Base-by-base conservation (phyloP, 1,140 invertebrate genomes). In the Maconellicoccus hirsutus region DNA sequence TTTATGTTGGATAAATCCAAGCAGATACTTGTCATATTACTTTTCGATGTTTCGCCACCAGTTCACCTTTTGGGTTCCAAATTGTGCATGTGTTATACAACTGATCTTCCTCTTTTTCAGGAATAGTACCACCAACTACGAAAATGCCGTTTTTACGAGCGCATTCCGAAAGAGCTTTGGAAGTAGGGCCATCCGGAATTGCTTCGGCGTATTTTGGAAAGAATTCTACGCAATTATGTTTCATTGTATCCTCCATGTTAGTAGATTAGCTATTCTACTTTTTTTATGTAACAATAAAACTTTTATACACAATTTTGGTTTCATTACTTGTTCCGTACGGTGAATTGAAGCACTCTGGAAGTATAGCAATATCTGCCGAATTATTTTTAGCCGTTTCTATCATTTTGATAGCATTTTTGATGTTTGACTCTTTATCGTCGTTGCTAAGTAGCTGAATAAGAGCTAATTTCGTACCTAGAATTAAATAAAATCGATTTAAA, bases 341-440 rank as follows among this genome's bases (percentile, higher is more conserved):
- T 27, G 89, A 93, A 80, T 96, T 97, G 76, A 96, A 98, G 77
- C 93, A 96, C 83, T 98, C 94, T 0, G 94, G 93, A 14, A 97
- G 78, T 0, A 86, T 86, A 16, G 96, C 83, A 25, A 98, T 76
- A 52, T 90, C 83, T 0, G 92, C 91, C 19, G 89, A 86, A 70
- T 86, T 82, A 72, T 85, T 77, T 75, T 89, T 89, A 1, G 92
- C 93, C 71, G 86, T 81, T 75, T 86, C 82, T 70, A 97, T 90
- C 70, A 89, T 83, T 61, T 83, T 83, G 0, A 87, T 77, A 12
- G 92, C 92, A 75, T 84, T 83, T 25, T 82, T 78, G 7, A 96
- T 78, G 80, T 96, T 98, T 52, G 84, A 84, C 8, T 77, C 75
- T 79, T 95, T 95, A 74, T 90, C 86, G 39, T 82, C 81, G 0